These are phyloP conservation scores for Melanotaenia nigrans DNA, from an alignment of 2,797 vertebrate species.

Conservation along the genomic window DNA sequence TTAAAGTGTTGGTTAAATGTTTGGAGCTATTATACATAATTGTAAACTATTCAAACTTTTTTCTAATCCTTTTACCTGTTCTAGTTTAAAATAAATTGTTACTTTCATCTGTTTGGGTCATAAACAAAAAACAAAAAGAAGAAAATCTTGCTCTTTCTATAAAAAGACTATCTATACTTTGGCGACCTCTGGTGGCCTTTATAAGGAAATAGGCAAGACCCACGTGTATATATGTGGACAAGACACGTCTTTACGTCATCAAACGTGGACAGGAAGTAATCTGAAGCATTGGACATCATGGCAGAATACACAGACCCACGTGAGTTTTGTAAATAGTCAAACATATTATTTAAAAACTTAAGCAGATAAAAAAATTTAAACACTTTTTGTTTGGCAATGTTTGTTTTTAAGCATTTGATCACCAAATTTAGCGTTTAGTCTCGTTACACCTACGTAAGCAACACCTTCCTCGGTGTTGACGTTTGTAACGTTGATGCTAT, in stretches of 20 bases:
- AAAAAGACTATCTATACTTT: not conserved
- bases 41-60: not conserved
- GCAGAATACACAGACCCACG: constrained; percentile 77
- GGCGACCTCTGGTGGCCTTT: constrained; percentile 56
- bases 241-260: constrained; percentile 26
- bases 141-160: too few species aligned
- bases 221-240: not conserved
- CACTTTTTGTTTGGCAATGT: rapidly evolving
- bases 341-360: not conserved
- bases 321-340: constrained; percentile 65
- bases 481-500: not conserved
- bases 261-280: constrained; percentile 76
- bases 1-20: not conserved
- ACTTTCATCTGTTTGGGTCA: not conserved
- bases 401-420: not conserved
- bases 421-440: not conserved
- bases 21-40: not conserved
- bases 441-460: not conserved
- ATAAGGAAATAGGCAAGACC: not conserved
- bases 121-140: not conserved
- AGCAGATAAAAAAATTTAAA: rapidly evolving
- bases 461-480: not conserved
- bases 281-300: constrained; percentile 71
- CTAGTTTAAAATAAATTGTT: not conserved
- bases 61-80: not conserved